Evolutionary conservation across 2,888 invertebrate genomes (phyloP).

Genomic region (Geophilus truncorum): DNA sequence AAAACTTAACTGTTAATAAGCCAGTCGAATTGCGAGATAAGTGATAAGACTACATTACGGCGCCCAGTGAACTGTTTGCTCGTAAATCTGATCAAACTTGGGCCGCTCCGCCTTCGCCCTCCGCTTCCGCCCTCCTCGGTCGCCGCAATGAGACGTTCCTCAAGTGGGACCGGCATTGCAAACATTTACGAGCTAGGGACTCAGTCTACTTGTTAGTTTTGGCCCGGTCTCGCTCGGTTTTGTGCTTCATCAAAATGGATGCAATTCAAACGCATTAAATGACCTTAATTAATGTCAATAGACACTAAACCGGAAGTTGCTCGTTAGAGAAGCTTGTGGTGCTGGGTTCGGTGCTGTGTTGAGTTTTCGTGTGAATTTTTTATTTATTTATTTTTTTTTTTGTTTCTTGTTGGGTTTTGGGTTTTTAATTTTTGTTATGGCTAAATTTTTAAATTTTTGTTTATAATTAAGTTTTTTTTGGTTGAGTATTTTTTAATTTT

Average conservation of each 20-base stretch:
- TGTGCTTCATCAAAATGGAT: not conserved
- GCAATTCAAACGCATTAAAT: not conserved
- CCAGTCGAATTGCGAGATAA: constrained; percentile 29
- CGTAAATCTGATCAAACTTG: constrained; percentile 6
- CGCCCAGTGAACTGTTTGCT: constrained; percentile 30
- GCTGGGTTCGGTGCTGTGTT: too few relatives aligned
- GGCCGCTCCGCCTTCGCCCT: not conserved
- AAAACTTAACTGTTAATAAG: constrained; percentile 33
- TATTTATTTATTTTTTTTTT: too few relatives aligned
- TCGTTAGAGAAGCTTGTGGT: not conserved
- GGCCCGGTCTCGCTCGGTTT: too few relatives aligned
- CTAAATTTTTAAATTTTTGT: too few relatives aligned
- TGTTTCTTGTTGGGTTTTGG: too few relatives aligned
- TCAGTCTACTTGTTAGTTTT: not conserved
- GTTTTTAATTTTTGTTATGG: too few relatives aligned
- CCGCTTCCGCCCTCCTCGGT: not conserved
- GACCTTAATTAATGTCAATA: not conserved
- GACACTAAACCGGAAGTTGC: not conserved
- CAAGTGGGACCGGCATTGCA: too few relatives aligned
- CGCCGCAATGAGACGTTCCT: constrained; percentile 19
- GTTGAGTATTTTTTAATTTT: too few relatives aligned
- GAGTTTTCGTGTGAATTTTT: too few relatives aligned
- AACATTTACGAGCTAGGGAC: too few relatives aligned
- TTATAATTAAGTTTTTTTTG: too few relatives aligned
- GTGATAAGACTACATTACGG: constrained; percentile 32